Conservation (phyloP, 2,888 invertebrate species). For the Sphinx pinastri region DNA sequence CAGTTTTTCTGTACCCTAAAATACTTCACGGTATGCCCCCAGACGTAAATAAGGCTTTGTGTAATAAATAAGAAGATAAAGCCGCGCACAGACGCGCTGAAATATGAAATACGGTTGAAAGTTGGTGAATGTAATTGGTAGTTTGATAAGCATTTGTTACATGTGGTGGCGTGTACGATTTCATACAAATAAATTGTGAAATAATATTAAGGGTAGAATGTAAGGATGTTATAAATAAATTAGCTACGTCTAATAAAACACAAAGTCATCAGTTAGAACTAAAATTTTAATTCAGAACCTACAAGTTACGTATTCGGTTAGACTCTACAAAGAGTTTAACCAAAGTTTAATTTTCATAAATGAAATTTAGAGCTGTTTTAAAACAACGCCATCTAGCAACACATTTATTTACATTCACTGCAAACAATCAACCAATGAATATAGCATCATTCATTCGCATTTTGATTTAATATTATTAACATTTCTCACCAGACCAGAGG, state of each 20-base stretch:
- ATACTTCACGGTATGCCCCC: constrained; percentile 8
- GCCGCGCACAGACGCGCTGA: constrained; percentile 1
- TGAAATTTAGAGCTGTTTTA: no score
- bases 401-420: no score
- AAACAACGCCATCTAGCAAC: no score
- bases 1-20: constrained; percentile 19
- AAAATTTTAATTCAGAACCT: no score
- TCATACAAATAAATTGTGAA: background rate
- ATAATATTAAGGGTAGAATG: no score
- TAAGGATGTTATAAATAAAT: no score
- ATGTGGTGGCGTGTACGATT: no score
- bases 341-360: no score
- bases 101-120: background rate
- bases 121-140: background rate
- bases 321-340: no score
- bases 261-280: no score
- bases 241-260: no score
- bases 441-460: background rate
- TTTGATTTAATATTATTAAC: constrained; percentile 1
- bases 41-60: constrained; percentile 18
- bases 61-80: constrained; percentile 26
- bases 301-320: no score
- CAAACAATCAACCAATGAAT: background rate
- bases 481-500: background rate
- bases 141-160: background rate